These are phyloP conservation scores for Pristionchus fissidentatus DNA, from an alignment of 2,888 invertebrate genomes.

Conservation along the genomic window DNA sequence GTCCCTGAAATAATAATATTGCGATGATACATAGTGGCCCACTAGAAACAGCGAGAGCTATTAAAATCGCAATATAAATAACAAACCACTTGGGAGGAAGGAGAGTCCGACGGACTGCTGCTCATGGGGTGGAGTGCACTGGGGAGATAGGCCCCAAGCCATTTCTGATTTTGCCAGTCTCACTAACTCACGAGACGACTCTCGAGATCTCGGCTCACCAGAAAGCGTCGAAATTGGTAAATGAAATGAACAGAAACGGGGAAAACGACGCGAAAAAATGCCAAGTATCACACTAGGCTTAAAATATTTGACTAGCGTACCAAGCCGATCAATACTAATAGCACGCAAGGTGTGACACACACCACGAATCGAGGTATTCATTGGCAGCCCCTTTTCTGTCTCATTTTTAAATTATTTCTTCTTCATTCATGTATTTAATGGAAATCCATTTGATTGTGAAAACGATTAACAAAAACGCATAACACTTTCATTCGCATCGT, in stretches of 20 bases:
- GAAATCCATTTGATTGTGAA: slow-evolving; percentile 12
- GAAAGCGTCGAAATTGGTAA: not conserved
- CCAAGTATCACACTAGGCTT: slow-evolving; percentile 10
- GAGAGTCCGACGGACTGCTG: not conserved
- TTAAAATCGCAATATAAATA: not conserved
- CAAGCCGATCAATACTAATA: slow-evolving; percentile 31
- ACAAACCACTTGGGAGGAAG: slow-evolving; percentile 29
- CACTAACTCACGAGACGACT: slow-evolving; percentile 37
- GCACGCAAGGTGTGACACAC: not conserved
- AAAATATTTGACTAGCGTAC: slow-evolving; percentile 6
- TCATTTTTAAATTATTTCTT: no score
- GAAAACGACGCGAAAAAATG: slow-evolving; percentile 6
- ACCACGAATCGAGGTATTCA: not conserved
- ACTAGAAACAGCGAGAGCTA: not conserved
- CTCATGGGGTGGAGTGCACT: slow-evolving; percentile 37
- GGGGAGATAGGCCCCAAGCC: slow-evolving; percentile 45
- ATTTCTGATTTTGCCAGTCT: slow-evolving; percentile 43
- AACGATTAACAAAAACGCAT: slow-evolving; percentile 16
- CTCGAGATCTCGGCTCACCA: slow-evolving; percentile 2
- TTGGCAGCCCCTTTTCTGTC: not conserved
- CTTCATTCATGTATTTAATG: slow-evolving; percentile 41
- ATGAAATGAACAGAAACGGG: not conserved
- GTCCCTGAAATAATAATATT: slow-evolving; percentile 47
- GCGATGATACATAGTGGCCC: no score
- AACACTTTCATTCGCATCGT: slow-evolving; percentile 45